These are phyloP conservation scores for Nasua narica DNA, from an alignment of 2,797 vertebrate genomes.

Conservation along the genomic window DNA sequence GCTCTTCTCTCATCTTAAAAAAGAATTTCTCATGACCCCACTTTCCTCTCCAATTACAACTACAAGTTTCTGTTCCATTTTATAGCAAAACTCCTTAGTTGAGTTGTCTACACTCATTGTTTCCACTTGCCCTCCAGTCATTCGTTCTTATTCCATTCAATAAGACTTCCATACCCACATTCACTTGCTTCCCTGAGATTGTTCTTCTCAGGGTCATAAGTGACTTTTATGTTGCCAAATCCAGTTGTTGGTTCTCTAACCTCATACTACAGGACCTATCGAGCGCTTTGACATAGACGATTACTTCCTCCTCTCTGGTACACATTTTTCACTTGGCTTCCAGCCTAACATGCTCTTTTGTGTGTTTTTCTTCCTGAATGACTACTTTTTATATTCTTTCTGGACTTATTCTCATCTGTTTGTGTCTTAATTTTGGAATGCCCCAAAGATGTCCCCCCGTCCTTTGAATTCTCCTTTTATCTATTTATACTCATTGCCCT, in stretches of 20 bases:
- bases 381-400: neutral
- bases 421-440: neutral
- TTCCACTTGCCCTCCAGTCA: neutral
- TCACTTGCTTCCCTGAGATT: neutral
- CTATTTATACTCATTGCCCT: neutral
- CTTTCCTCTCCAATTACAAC: neutral
- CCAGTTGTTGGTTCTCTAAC: neutral
- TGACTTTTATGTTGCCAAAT: neutral
- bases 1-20: neutral
- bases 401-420: neutral
- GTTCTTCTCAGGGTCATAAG: neutral
- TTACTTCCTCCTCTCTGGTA: neutral
- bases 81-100: neutral
- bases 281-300: neutral
- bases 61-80: neutral
- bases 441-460: neutral
- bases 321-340: neutral
- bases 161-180: neutral
- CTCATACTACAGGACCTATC: neutral
- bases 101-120: neutral
- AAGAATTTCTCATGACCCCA: neutral
- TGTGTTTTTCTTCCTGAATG: neutral
- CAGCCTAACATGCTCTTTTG: neutral
- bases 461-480: neutral
- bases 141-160: neutral